These are phyloP conservation scores for Subacronicta megacephala DNA, from an alignment of 2,888 invertebrate species.

Conservation along the genomic window DNA sequence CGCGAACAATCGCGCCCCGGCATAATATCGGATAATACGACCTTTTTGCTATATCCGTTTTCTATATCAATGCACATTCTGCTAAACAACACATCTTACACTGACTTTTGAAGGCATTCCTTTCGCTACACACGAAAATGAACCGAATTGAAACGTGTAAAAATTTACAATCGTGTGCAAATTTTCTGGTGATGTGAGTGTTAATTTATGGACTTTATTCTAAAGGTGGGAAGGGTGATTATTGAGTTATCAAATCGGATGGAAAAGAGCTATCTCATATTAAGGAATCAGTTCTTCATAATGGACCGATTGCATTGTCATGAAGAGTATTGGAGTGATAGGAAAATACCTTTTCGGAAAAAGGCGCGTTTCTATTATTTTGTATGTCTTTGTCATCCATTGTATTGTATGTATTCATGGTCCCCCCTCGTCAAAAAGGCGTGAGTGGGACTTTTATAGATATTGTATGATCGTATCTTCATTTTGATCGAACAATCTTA, in stretches of 20 bases:
- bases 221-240: conserved; percentile 48
- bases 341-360: conserved; percentile 71
- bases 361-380: conserved; percentile 63
- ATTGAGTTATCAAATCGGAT: conserved; percentile 55
- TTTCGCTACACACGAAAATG: conserved; percentile 35
- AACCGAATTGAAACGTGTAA: neutral
- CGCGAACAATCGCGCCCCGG: conserved; percentile 74
- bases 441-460: conserved; percentile 23
- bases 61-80: conserved; percentile 86
- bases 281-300: conserved; percentile 81
- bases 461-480: conserved; percentile 13
- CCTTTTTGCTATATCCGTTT: conserved; percentile 75
- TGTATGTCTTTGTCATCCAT: conserved; percentile 48
- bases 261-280: conserved; percentile 75
- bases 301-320: conserved; percentile 77
- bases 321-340: conserved; percentile 59
- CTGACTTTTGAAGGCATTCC: conserved; percentile 67
- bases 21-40: conserved; percentile 77
- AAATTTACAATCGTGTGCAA: conserved; percentile 27
- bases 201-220: conserved; percentile 41
- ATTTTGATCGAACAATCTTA: conserved; percentile 9
- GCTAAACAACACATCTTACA: conserved; percentile 71
- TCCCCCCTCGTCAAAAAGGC: conserved; percentile 36
- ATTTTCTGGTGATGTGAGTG: conserved; percentile 3
- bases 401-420: conserved; percentile 50